phyloP scores from a whole-genome alignment of 2,797 vertebrate species.

The Synanceia verrucosa region DNA sequence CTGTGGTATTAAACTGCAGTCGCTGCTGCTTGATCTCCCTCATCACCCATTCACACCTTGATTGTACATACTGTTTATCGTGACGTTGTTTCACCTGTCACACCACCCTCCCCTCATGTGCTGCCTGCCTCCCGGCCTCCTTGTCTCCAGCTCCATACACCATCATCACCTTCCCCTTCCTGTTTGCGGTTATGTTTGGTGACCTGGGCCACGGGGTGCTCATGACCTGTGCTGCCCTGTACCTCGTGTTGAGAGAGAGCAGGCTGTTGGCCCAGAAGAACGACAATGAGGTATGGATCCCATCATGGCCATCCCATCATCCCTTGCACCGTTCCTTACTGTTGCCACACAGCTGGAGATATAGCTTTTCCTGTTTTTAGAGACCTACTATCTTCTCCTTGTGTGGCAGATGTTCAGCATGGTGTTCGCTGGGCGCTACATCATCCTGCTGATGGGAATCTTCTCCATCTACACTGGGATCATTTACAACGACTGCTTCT shows the following conservation, averaged over 20 bases:
- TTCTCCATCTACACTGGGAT: slow-evolving; percentile 97
- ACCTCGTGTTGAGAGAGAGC: slow-evolving; percentile 94
- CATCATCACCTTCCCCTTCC: slow-evolving; percentile 98
- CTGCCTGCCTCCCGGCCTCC: slow-evolving; percentile 35
- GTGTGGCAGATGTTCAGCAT: slow-evolving; percentile 92
- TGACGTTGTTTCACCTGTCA: slow-evolving; percentile 10
- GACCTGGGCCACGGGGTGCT: slow-evolving; percentile 94
- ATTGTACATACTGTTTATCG: neutral
- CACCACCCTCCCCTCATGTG: slow-evolving; percentile 19
- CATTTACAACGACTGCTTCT: slow-evolving; percentile 99
- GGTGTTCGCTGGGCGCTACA: slow-evolving; percentile 95
- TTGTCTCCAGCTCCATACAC: slow-evolving; percentile 91
- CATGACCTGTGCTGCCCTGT: slow-evolving; percentile 94
- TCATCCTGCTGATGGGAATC: slow-evolving; percentile 95
- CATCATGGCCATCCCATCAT: slow-evolving; percentile 13
- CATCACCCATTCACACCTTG: slow-evolving; percentile 32
- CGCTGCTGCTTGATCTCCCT: neutral
- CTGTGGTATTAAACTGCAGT: neutral
- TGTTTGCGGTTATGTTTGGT: slow-evolving; percentile 99
- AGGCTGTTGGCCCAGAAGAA: slow-evolving; percentile 95
- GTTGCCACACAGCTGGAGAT: neutral
- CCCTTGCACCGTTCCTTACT: neutral
- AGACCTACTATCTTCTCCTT: neutral
- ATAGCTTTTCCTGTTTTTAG: neutral
- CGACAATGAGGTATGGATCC: slow-evolving; percentile 91